Evolutionary conservation across 2,888 invertebrate species (phyloP), one percentile per base, ranked within the genome.

Genomic region (Tiphia femorata): DNA sequence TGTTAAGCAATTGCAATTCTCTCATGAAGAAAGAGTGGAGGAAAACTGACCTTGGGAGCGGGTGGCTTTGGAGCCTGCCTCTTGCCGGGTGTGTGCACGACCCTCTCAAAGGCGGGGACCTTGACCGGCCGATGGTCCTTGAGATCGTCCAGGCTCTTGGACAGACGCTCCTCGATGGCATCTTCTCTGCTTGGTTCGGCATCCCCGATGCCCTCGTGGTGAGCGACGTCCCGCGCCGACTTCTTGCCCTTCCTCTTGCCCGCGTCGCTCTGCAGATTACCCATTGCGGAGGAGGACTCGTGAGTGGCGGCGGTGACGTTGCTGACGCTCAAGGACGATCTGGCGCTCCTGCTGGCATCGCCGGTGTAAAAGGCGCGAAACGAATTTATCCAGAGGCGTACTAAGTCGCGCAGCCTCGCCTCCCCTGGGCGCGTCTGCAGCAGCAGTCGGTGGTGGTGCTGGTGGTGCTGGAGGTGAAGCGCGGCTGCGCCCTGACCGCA

Each of bases 201-300:
- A 12, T 54, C 54, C 0, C 51, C 48, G 14, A 59, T 20, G 14
- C 52, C 48, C 1, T 49, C 62, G 10, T 46, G 33, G n/a, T 38
- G 44, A 14, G 58, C 56, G 27, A 64, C 37, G 19, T 62, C 72
- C 49, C 64, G 73, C n/a, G n/a, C n/a, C n/a, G n/a, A n/a, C 38
- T 51, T 52, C 49, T 70, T 76, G 58, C 71, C 78, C 23, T 58
- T 69, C 49, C 73, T 80, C 55, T 73, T 78, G 51, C 77, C 80
- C 1, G 70, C 75, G 33, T 82, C 83, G 58, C 79, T 80, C 62
- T 84, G 84, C 38, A 82, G 67, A 61, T 84, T 84, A 21, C 84
- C 84, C 84, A 84, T 84, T 19, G 19, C n/a, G n/a, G n/a, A n/a
- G n/a, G n/a, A n/a, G n/a, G n/a, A n/a, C n/a, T n/a, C n/a, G n/a